Base-by-base conservation (phyloP, 2,888 invertebrate species). In the Biston betularia region DNA sequence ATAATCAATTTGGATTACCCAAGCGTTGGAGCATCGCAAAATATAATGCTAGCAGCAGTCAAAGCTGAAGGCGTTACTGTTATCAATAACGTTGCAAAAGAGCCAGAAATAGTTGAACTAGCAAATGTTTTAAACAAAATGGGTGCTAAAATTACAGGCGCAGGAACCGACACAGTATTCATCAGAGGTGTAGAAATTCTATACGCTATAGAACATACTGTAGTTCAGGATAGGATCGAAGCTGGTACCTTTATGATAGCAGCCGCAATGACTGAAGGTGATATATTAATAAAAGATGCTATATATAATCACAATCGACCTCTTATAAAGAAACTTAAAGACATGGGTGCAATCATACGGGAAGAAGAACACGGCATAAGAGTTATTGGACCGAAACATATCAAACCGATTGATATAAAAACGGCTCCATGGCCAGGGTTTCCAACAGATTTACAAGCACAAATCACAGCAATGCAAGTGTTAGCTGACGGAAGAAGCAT, bases 191-290 rank as follows among this genome's bases (percentile, higher is more conserved):
- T 72, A 7, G 24, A 60, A 0, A 12, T 14, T 14, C 53, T 72
- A 6, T 46, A 50, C 40, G 70, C 65, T 12, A 57, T 55, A 12
- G 40, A 65, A 44, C 68, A 69, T 33, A 38, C 14, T 0, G 62
- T 72, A 35, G 42, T 61, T 1, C 72, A 69, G 40, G 74, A 74
- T n/a, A 48, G 72, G 0, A 65, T 68, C 8, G 74, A 72, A 62
- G 69, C 72, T 0, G 74, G 68, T 0, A 74, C 74, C 3, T 74
- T 74, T 56, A 72, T 72, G 72, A 68, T 74, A 42, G 72, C 74
- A 0, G 73, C 71, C 15, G 70, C 70, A 0, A 68, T 70, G 63
- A 69, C 70, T 4, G 68, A 69, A 67, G 72, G 72, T 0, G 24
- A 72, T 24, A 33, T 72, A 9, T 9, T 72, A 0, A 58, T 70